Base-by-base conservation (phyloP, 2,113 vertebrate species). In the Chitala chitala region DNA sequence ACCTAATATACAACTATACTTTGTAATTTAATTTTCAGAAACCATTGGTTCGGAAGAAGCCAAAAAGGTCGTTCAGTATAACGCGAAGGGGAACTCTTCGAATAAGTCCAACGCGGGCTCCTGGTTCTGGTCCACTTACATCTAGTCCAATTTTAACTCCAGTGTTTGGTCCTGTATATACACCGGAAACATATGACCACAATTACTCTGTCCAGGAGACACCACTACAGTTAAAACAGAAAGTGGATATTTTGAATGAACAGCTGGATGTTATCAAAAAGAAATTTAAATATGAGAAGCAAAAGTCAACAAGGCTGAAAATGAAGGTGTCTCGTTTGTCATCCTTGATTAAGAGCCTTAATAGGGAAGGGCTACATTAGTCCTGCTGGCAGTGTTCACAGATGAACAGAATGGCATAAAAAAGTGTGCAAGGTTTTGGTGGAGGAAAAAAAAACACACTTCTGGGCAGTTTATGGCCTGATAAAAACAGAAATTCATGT, bases 221-320 rank as follows among this genome's bases (percentile, higher is more conserved):
- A n/a, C 59, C 59, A 38, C 31, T 17, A 12, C 59, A 63, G n/a
- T 17, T 63, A 8, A 63, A 63, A 20, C 59, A 20, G 5, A 63
- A 38, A 63, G 59, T 63, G 33, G 59, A 63, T n/a, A 33, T 38
- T 38, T 38, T 63, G 59, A 63, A 63, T 20, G 59, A 63, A 33
- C 59, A 63, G 59, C 29, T 63, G 59, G 59, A 63, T 29, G 17
- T 63, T 33, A 29, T 63, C 17, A 63, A 63, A 36, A 63, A 63
- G 33, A 63, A 63, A 63, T 63, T 63, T 8, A 63, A 63, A 63
- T 63, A 63, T n/a, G 59, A 63, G 59, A 63, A 63, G 59, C 59
- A 63, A 33, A 63, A 63, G 33, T 63, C 59, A 63, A 63, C 59
- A 29, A 63, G 59, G 38, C 59, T 63, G 59, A 29, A 63, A n/a